These are phyloP conservation scores for Melanotaenia pygmaea DNA, from an alignment of 2,797 vertebrate species.

Conservation along the genomic window DNA sequence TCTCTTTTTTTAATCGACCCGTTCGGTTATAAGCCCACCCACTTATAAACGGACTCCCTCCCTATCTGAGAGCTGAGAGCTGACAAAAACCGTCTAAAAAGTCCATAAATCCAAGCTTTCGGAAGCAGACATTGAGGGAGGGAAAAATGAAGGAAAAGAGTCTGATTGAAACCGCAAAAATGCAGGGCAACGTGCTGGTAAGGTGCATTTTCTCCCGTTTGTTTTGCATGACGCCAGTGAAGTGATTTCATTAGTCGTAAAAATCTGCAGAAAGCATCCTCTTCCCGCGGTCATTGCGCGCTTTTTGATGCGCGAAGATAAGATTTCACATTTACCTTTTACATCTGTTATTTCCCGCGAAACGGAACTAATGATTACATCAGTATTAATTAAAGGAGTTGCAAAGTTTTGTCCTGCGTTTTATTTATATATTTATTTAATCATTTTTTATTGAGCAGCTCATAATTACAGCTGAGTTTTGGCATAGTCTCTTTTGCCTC, in stretches of 20 bases:
- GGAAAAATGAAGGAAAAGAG: conserved; percentile 92
- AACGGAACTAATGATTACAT: not conserved
- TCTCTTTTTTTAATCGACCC: not conserved
- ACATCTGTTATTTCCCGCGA: not conserved
- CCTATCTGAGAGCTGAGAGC: conserved; percentile 48
- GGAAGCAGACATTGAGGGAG: conserved; percentile 29
- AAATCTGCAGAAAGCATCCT: conserved; percentile 4
- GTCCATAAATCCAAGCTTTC: conserved; percentile 31
- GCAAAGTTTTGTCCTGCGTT: conserved; percentile 61
- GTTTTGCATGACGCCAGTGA: conserved; percentile 23
- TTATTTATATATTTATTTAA: not conserved
- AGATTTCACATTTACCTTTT: not conserved
- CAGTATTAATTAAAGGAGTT: conserved; percentile 38
- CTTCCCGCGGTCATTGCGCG: conserved; percentile 4
- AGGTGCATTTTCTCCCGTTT: conserved; percentile 43
- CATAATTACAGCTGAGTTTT: conserved; percentile 44
- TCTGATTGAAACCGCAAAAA: conserved; percentile 96
- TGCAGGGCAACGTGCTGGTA: conserved; percentile 92
- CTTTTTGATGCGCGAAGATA: conserved; percentile 35
- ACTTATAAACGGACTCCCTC: conserved; percentile 57
- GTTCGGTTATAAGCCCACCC: conserved; percentile 66
- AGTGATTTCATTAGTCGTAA: not conserved
- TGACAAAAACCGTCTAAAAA: conserved; percentile 44
- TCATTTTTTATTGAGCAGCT: conserved; percentile 31
- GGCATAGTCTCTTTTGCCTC: conserved; percentile 28